Conservation (phyloP, 1,140 invertebrate species). For the Camponotus pennsylvanicus region DNA sequence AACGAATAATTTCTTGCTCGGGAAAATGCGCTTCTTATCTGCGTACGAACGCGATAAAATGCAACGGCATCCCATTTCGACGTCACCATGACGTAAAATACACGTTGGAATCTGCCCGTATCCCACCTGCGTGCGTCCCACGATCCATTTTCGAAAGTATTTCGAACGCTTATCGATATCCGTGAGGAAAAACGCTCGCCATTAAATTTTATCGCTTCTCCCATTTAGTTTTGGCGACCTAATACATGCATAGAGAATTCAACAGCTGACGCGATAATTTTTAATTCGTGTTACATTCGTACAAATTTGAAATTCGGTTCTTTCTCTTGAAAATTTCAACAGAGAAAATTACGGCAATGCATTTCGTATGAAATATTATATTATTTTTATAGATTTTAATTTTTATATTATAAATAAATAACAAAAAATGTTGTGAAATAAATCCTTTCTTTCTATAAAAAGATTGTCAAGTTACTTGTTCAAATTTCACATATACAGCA, state of each 20-base stretch:
- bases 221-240: slow-evolving; percentile 6
- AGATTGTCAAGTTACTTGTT: neutral
- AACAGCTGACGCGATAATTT: neutral
- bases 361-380: neutral
- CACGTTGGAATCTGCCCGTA: slow-evolving; percentile 26
- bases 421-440: neutral
- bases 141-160: slow-evolving; percentile 68
- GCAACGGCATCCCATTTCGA: slow-evolving; percentile 19
- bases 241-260: neutral
- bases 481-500: slow-evolving; percentile 6
- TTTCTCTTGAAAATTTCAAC: neutral
- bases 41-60: slow-evolving; percentile 46
- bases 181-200: neutral
- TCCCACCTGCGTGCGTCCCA: slow-evolving; percentile 22
- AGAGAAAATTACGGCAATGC: neutral
- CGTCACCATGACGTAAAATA: slow-evolving; percentile 9
- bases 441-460: neutral
- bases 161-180: slow-evolving; percentile 54
- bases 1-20: neutral
- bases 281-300: neutral
- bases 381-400: neutral
- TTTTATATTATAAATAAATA: neutral
- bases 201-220: slow-evolving; percentile 31
- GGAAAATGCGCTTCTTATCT: slow-evolving; percentile 48
- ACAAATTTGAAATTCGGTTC: neutral